Conservation (phyloP, 2,888 invertebrate species). For the Ichneumoninae sp. region DNA sequence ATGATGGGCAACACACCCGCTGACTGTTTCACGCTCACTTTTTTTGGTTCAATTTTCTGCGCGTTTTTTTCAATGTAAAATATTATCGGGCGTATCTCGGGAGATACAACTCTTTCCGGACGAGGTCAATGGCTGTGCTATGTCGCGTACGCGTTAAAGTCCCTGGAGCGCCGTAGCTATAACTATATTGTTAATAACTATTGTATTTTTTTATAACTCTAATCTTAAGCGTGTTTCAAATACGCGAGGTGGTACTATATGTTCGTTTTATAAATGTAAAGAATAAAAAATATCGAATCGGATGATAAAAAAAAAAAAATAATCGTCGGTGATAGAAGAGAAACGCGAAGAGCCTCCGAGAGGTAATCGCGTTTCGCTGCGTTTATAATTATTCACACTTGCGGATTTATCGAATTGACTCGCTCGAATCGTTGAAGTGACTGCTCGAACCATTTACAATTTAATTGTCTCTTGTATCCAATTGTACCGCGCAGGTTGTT, state of each 20-base stretch:
- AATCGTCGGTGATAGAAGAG: constrained; percentile 32
- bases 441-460: constrained; percentile 24
- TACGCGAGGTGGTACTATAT: constrained; percentile 14
- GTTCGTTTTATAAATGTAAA: constrained; percentile 14
- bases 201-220: neutral
- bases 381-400: constrained; percentile 24
- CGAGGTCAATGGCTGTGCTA: constrained; percentile 62
- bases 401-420: constrained; percentile 40
- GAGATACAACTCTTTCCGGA: constrained; percentile 43
- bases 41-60: neutral
- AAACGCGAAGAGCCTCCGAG: neutral
- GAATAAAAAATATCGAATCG: constrained; percentile 59
- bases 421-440: constrained; percentile 35
- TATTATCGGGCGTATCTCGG: constrained; percentile 26
- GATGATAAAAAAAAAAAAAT: constrained; percentile 64
- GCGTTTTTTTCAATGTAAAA: neutral
- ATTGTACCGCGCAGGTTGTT: neutral
- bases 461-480: constrained; percentile 21
- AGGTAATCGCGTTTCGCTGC: neutral
- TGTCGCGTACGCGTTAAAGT: constrained; percentile 58
- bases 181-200: constrained; percentile 21
- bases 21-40: constrained; percentile 9
- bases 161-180: constrained; percentile 44
- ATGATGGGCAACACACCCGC: constrained; percentile 12
- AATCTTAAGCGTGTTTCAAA: constrained; percentile 8